phyloP scores from a whole-genome alignment of 23 tunicate species.

The Trididemnum clinides region DNA sequence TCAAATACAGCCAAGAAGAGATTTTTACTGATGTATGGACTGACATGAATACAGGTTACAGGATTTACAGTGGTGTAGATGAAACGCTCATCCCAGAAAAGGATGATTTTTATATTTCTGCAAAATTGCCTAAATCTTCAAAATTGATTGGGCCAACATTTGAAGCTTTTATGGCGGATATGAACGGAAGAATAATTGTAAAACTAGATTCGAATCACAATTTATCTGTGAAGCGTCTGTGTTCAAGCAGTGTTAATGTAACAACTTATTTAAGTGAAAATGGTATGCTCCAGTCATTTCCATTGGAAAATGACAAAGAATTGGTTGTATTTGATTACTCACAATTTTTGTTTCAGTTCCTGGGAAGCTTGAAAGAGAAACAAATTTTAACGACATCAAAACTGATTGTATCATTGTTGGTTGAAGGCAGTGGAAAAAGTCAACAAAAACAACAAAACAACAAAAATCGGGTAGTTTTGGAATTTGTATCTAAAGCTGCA shows the following conservation, averaged over 20 bases:
- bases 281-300: neutral
- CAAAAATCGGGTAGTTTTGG: too few species aligned
- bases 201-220: slow-evolving; percentile 21
- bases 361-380: neutral
- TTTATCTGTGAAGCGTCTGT: slow-evolving; percentile 38
- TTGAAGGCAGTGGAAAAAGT: too few species aligned
- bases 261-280: slow-evolving; percentile 12
- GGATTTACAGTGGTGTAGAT: slow-evolving; percentile 18
- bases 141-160: neutral
- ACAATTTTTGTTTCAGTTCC: neutral
- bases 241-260: slow-evolving; percentile 48
- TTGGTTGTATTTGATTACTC: slow-evolving; percentile 14
- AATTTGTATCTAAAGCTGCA: too few species aligned
- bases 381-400: neutral
- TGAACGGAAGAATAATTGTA: slow-evolving; percentile 28
- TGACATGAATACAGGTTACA: slow-evolving; percentile 34
- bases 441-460: too few species aligned
- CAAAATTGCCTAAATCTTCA: slow-evolving; percentile 9
- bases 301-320: slow-evolving; percentile 3
- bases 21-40: neutral
- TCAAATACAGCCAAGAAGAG: slow-evolving; percentile 35
- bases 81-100: neutral
- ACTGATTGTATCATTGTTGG: neutral
- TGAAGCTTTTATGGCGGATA: slow-evolving; percentile 24
- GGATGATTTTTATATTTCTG: neutral